Evolutionary conservation across 2,888 invertebrate genomes (phyloP), one percentile per base, ranked within the genome.

Genomic region (Chloromyia formosa): DNA sequence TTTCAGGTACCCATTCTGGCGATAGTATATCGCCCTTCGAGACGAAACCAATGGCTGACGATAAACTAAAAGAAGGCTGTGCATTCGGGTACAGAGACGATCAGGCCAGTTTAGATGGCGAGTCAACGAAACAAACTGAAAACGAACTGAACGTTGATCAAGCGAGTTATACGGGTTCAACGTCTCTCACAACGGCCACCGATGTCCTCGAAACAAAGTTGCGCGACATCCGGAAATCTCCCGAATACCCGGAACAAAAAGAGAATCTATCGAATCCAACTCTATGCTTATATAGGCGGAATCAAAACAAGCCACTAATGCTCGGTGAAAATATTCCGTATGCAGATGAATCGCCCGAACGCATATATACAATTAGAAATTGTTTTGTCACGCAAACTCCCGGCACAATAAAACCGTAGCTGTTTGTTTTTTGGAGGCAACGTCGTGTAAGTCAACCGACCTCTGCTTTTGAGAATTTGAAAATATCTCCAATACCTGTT

Each of bases 121-220:
- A 56, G 1, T 69, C 73, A 12, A 62, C 62, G 4, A 62, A 60
- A 53, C 73, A 60, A 27, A 73, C 73, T 40, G 73, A 73, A 4
- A 84, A 84, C 75, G 85, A 84, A 35, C 82, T 84, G 2, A 83
- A 84, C 77, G 83, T 80, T 74, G 81, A 84, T 75, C 81, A 84
- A 9, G 79, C 83, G 7, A 85, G 84, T 76, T 85, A 85, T 76
- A 83, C 84, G 45, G 85, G 84, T 84, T 90, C 93, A 83, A 94
- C 94, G 87, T 91, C 95, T 80, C 87, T 94, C 85, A 92, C 93
- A 83, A 92, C 92, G 80, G 90, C 95, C 83, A 95, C 94, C 80
- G 93, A 92, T 82, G 92, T 94, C 76, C 91, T 94, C 86, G 94
- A 95, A 84, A 92, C 93, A 82, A 94, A 94, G 85, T 88, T 94